A percentile compares a stretch with the other conserved stretches of the same genome.
These are phyloP conservation scores for Drosophila lacertosa DNA, from an alignment of 1,140 invertebrate genomes.

Conservation along the genomic window DNA sequence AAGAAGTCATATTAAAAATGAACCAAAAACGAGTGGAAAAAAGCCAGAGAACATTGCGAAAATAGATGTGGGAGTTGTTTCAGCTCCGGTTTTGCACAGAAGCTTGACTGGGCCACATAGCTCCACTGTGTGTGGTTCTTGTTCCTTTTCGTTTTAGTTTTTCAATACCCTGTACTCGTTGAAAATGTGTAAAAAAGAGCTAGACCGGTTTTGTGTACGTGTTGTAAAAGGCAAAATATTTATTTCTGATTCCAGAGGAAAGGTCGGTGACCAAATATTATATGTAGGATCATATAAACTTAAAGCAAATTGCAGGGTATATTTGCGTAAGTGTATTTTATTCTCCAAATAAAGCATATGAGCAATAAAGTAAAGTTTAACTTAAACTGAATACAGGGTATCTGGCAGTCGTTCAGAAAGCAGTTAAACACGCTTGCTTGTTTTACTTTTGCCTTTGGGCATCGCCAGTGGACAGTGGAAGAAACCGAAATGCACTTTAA, in stretches of 20 bases:
- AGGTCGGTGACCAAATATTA: too few species aligned
- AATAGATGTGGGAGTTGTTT: constrained; percentile 61
- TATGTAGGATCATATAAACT: too few species aligned
- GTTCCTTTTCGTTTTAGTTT: constrained; percentile 40
- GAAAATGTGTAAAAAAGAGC: too few species aligned
- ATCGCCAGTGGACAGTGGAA: constrained; percentile 33
- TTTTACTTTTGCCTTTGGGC: constrained; percentile 56
- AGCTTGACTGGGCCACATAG: constrained; percentile 46
- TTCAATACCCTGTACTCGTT: not conserved
- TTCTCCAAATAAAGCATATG: too few species aligned
- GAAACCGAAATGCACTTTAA: constrained; percentile 71
- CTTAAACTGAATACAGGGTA: too few species aligned
- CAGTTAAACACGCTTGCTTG: not conserved
- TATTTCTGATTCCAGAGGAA: too few species aligned
- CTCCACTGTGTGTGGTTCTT: constrained; percentile 44
- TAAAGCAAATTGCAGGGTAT: too few species aligned
- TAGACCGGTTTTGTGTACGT: too few species aligned
- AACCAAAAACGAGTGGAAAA: constrained; percentile 41
- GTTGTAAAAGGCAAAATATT: too few species aligned
- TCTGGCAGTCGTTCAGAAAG: too few species aligned
- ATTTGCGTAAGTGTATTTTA: too few species aligned
- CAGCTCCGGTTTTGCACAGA: not conserved
- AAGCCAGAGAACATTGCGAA: constrained; percentile 28
- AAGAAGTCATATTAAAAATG: constrained; percentile 79
- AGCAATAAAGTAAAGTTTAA: too few species aligned